Percentiles rank a stretch among this genome's conserved stretches.
These are phyloP conservation scores for Drosophila chauvacae DNA, from an alignment of 1,140 invertebrate species.

Conservation along the genomic window DNA sequence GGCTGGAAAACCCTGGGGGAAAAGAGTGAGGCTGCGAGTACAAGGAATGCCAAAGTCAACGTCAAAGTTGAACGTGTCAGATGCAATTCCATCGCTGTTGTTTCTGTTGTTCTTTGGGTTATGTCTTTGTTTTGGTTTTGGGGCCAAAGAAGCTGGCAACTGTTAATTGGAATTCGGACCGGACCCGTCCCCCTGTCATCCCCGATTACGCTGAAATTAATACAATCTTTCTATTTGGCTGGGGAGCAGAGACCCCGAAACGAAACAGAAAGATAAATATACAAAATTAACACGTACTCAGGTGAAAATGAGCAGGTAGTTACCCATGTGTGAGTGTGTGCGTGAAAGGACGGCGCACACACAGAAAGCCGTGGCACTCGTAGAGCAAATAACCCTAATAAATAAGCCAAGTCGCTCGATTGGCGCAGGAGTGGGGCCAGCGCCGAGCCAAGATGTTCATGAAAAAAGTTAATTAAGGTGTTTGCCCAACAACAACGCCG, in stretches of 20 bases:
- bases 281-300: conserved; percentile 82
- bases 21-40: background rate
- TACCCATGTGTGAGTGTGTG: conserved; percentile 29
- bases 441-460: conserved; percentile 58
- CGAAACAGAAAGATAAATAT: conserved; percentile 73
- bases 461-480: conserved; percentile 83
- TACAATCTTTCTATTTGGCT: conserved; percentile 61
- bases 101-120: conserved; percentile 3
- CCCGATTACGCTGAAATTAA: conserved; percentile 49
- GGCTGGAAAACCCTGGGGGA: conserved; percentile 31
- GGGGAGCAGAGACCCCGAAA: conserved; percentile 20
- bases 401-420: conserved; percentile 75
- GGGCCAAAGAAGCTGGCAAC: conserved; percentile 35
- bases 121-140: conserved; percentile 37
- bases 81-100: conserved; percentile 48
- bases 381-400: conserved; percentile 78
- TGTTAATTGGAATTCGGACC: conserved; percentile 76
- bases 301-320: conserved; percentile 79
- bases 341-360: conserved; percentile 46
- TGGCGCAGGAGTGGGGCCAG: conserved; percentile 25
- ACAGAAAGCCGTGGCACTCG: conserved; percentile 33
- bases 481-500: conserved; percentile 67
- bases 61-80: conserved; percentile 64
- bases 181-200: background rate
- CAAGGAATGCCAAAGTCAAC: conserved; percentile 46